These are phyloP conservation scores for Lepidochitona cinerea DNA, from an alignment of 2,888 invertebrate species.

Conservation along the genomic window DNA sequence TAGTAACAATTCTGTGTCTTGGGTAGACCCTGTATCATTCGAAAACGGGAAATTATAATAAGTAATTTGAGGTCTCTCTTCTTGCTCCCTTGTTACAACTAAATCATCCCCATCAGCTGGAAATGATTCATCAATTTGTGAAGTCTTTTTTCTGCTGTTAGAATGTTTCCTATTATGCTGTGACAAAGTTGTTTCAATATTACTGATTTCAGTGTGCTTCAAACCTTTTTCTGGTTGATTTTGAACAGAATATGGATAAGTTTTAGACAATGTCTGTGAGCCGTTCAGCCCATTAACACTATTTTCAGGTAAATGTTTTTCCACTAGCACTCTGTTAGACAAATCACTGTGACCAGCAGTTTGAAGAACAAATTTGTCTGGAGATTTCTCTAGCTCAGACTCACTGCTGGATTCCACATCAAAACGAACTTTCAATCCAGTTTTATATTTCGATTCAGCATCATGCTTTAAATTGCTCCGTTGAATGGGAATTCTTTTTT, in stretches of 20 bases:
- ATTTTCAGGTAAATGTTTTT: neutral
- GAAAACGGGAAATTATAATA: slow-evolving; percentile 52
- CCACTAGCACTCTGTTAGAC: neutral
- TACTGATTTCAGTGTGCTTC: neutral
- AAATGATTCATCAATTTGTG: neutral
- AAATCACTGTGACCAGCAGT: neutral
- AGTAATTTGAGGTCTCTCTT: slow-evolving; percentile 31
- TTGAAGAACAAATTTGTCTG: neutral
- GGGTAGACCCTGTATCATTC: slow-evolving; percentile 15
- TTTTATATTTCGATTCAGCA: slow-evolving; percentile 19
- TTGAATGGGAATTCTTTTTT: slow-evolving; percentile 28
- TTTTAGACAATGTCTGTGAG: neutral
- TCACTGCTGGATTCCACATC: slow-evolving; percentile 35
- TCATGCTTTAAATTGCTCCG: slow-evolving; percentile 18
- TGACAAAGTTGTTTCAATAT: neutral
- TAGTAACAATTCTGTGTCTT: slow-evolving; percentile 26
- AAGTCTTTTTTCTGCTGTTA: neutral
- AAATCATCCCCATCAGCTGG: neutral
- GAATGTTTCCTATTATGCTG: neutral
- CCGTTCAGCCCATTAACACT: neutral
- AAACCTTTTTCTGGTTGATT: neutral
- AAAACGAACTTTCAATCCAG: slow-evolving; percentile 43
- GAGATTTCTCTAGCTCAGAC: neutral
- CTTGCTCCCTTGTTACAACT: slow-evolving; percentile 45
- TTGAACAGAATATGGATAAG: neutral